Evolutionary conservation across 2,113 vertebrate genomes (phyloP).

Genomic region (Oreochromis aureus): DNA sequence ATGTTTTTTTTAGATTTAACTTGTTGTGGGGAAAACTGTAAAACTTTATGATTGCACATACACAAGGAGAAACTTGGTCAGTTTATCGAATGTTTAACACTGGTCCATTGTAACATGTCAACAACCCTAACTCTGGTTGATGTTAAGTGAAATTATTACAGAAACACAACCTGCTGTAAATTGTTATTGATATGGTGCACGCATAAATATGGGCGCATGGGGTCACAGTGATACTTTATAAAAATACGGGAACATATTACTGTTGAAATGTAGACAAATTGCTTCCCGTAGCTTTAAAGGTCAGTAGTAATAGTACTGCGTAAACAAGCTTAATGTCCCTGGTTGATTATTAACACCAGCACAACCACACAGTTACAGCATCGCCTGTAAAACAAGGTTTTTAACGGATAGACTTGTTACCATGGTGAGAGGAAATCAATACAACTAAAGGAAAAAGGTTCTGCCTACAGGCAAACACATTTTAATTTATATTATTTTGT

Average conservation of each 20-base stretch:
- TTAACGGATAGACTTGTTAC: conserved; percentile 41
- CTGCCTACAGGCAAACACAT: conserved; percentile 18
- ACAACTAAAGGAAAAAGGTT: neutral
- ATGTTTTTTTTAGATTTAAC: neutral
- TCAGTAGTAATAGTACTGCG: conserved; percentile 6
- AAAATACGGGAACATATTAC: neutral
- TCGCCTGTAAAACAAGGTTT: conserved; percentile 21
- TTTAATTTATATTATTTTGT: conserved; percentile 30
- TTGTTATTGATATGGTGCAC: neutral
- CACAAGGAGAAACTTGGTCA: neutral
- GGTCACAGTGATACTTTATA: neutral
- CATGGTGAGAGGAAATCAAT: conserved; percentile 36
- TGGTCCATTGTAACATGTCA: neutral
- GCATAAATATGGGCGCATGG: neutral
- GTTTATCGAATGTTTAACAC: neutral
- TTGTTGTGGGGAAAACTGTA: neutral
- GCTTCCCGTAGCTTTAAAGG: conserved; percentile 20
- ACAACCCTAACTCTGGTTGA: neutral
- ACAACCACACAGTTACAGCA: neutral
- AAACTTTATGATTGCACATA: neutral
- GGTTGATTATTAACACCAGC: neutral
- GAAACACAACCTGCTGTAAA: neutral
- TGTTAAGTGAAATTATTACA: neutral
- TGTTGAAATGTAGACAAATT: conserved; percentile 13
- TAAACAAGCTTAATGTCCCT: conserved; percentile 7